Evolutionary conservation across 2,888 invertebrate genomes (phyloP).

Genomic region (Thalpophila matura): DNA sequence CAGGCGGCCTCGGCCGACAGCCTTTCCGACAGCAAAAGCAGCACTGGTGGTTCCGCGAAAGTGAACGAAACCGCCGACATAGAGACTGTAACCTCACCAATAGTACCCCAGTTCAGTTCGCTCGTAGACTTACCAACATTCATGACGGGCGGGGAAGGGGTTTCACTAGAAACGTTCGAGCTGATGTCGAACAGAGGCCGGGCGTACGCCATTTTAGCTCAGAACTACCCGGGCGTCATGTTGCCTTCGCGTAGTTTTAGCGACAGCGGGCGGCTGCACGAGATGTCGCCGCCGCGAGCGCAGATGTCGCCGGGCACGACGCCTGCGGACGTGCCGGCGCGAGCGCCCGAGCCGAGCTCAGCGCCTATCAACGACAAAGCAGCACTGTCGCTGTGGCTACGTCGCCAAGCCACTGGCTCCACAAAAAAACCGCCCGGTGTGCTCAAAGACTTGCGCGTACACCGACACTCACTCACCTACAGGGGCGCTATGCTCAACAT

Average conservation of each 20-base stretch:
- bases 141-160: conserved; percentile 94
- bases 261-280: conserved; percentile 89
- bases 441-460: conserved; percentile 93
- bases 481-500: conserved; percentile 96
- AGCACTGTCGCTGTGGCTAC: conserved; percentile 90
- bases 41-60: conserved; percentile 91
- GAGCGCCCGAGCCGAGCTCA: conserved; percentile 64
- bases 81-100: conserved; percentile 81
- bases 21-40: conserved; percentile 93
- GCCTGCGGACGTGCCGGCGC: conserved; percentile 72
- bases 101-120: conserved; percentile 93
- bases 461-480: conserved; percentile 95
- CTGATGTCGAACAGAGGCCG: conserved; percentile 93
- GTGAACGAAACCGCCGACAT: conserved; percentile 74
- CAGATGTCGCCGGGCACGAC: conserved; percentile 74
- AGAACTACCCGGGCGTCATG: conserved; percentile 94
- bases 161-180: conserved; percentile 94
- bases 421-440: conserved; percentile 92
- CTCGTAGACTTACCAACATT: conserved; percentile 96
- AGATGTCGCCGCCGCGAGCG: conserved; percentile 81
- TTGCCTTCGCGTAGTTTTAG: conserved; percentile 94
- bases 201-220: conserved; percentile 93
- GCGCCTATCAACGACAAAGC: conserved; percentile 82
- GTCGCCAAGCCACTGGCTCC: conserved; percentile 85
- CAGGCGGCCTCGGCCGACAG: conserved; percentile 93